Percentiles rank a stretch among this genome's conserved stretches.
These are phyloP conservation scores for Salminus brasiliensis DNA, from an alignment of 2,113 vertebrate genomes.

Conservation along the genomic window DNA sequence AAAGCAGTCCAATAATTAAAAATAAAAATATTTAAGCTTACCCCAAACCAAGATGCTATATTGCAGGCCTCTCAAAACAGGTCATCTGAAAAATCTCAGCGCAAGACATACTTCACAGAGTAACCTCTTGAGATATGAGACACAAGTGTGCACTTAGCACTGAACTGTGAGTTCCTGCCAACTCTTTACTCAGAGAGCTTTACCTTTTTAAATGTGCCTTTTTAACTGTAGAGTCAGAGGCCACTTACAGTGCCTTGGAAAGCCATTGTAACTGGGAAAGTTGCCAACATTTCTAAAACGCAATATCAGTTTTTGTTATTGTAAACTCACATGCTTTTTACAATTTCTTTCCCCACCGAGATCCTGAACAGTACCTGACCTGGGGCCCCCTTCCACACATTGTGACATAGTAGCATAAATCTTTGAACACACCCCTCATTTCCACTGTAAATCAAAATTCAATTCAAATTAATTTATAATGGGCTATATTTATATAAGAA, in stretches of 20 bases:
- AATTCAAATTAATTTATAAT: no score
- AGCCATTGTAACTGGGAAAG: not conserved
- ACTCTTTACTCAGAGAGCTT: not conserved
- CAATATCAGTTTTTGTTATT: not conserved
- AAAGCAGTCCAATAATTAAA: not conserved
- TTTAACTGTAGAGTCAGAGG: not conserved
- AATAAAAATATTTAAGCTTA: not conserved
- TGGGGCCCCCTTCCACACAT: no score
- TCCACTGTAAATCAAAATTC: no score
- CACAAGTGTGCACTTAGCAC: not conserved
- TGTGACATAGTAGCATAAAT: no score
- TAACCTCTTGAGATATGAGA: conserved; percentile 1
- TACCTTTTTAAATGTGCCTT: not conserved
- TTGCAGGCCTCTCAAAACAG: not conserved
- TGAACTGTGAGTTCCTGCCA: not conserved
- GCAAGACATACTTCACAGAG: not conserved
- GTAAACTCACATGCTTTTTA: no score
- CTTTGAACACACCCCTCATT: no score
- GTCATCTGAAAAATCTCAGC: not conserved
- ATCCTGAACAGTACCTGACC: no score
- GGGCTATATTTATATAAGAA: no score
- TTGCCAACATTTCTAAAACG: not conserved
- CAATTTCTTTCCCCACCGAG: no score
- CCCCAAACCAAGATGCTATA: not conserved
- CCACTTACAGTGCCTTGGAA: not conserved